Percentiles rank a stretch among this genome's conserved stretches.
phyloP scores from a whole-genome alignment of 1,140 invertebrate species.

The Planococcus citri region DNA sequence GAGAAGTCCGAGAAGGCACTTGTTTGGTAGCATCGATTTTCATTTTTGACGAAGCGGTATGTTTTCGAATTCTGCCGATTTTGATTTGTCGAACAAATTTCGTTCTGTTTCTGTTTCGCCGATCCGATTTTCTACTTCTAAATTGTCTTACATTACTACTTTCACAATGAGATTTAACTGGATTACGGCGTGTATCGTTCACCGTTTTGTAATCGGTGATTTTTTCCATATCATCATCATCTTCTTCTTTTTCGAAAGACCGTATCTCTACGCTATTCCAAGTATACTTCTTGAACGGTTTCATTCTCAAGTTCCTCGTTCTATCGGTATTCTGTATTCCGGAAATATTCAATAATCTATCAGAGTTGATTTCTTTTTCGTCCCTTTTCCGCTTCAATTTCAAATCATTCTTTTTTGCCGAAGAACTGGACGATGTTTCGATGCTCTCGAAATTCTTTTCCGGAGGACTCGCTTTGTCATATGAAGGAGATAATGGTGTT shows the following conservation, averaged over 20 bases:
- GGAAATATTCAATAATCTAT: not conserved
- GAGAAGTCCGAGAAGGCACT: not conserved
- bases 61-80: not conserved
- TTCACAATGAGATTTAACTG: too few species aligned
- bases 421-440: too few species aligned
- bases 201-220: too few species aligned
- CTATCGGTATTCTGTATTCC: not conserved
- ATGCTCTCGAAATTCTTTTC: too few species aligned
- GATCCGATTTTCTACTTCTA: not conserved
- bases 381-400: not conserved
- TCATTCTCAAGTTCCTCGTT: not conserved
- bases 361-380: not conserved
- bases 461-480: not conserved
- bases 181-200: too few species aligned
- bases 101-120: not conserved
- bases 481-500: not conserved
- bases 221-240: not conserved
- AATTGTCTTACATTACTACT: not conserved
- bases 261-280: not conserved
- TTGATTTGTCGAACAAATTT: not conserved
- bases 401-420: too few species aligned
- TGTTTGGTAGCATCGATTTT: not conserved
- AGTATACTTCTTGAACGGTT: not conserved
- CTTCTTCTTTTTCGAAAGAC: not conserved
- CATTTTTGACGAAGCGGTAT: not conserved